Base-by-base conservation (phyloP, 1,140 invertebrate genomes). In the Scaptomyza hsui region DNA sequence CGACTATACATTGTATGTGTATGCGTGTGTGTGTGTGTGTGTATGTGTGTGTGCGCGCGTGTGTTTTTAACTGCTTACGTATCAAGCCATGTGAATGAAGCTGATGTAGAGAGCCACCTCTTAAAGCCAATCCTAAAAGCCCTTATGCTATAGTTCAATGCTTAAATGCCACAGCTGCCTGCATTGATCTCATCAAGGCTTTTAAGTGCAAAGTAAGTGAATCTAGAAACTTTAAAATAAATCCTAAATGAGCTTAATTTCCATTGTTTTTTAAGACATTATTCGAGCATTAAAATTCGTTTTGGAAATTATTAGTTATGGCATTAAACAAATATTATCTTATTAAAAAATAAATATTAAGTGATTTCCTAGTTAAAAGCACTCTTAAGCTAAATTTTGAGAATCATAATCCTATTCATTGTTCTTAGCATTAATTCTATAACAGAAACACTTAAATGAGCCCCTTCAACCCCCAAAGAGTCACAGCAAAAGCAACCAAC, bases 61-160 rank as follows among this genome's bases (percentile, higher is more conserved):
- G 26, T 41, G 42, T 77, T 82, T 57, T 82, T 83, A 78, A 78
- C 47, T 45, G 63, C 26, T 52, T 64, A 79, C 59, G 76, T 69
- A 68, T 52, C 51, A 53, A 55, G 7, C 32, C 32, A 13, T 48
- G 44, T 48, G 53, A 12, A 32, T 39, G 44, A 18, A 59, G 56
- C 55, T 59, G 59, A 59, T 48, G n/a, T 45, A 18, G 51, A 49
- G n/a, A 19, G 21, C 18, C 15, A 7, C 47, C 5, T 41, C 32
- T 63, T 70, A 26, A 63, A 70, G 49, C 26, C 48, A 56, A 70
- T 39, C 26, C 21, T 5, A 21, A 35, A 26, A 41, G 19, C 19
- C 18, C 7, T 10, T 37, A 6, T 15, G 15, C 3, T 13, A 13
- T 51, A 29, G 16, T 13, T 7, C 6, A 26, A 29, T 16, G 32